Percentiles rank a stretch among this genome's conserved stretches.
Evolutionary conservation across 2,888 invertebrate species (phyloP).

Genomic region (Parapristionchus giblindavisi): DNA sequence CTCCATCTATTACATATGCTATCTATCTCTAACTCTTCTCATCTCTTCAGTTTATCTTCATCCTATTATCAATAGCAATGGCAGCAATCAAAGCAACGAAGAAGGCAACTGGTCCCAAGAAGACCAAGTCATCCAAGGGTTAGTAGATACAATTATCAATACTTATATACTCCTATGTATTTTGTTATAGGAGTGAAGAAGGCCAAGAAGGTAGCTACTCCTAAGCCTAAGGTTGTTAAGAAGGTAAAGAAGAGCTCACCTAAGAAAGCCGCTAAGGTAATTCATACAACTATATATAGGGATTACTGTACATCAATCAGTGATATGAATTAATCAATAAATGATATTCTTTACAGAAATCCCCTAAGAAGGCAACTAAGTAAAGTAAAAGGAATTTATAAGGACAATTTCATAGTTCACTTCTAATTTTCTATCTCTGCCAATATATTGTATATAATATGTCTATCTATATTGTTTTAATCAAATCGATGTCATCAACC

Average conservation of each 20-base stretch:
- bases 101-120: constrained; percentile 29
- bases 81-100: constrained; percentile 18
- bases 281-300: neutral
- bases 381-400: too few relatives aligned
- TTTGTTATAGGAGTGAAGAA: constrained; percentile 26
- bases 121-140: constrained; percentile 29
- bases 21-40: neutral
- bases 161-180: neutral
- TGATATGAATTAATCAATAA: too few relatives aligned
- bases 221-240: constrained; percentile 31
- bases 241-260: constrained; percentile 6
- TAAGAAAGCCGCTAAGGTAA: constrained; percentile 23
- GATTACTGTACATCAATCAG: neutral
- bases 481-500: too few relatives aligned
- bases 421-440: too few relatives aligned
- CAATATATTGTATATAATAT: too few relatives aligned
- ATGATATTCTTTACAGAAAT: too few relatives aligned
- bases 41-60: neutral
- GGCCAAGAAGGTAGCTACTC: neutral
- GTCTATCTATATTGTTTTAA: too few relatives aligned
- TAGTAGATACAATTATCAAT: neutral
- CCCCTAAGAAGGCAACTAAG: too few relatives aligned
- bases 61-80: constrained; percentile 7
- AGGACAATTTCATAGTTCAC: too few relatives aligned
- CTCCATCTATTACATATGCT: constrained; percentile 20